Evolutionary conservation across 1,140 invertebrate species (phyloP).

Genomic region (Medauroidea extradentata): DNA sequence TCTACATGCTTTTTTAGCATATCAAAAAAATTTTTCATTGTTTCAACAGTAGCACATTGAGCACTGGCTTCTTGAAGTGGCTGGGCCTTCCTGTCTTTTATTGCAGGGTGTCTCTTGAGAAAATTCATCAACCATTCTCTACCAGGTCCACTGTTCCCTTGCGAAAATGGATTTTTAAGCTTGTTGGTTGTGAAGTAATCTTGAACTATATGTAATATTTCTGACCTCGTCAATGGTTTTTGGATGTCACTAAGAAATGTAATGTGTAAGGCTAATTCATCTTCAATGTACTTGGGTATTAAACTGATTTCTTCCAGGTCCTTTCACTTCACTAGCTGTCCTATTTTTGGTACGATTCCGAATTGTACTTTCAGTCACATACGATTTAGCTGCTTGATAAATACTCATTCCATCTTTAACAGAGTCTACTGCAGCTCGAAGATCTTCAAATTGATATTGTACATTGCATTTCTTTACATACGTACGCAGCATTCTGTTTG

Average conservation of each 20-base stretch:
- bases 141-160: conserved; percentile 1
- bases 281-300: too few species aligned
- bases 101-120: not conserved
- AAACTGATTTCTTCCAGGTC: not conserved
- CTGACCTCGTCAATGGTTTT: not conserved
- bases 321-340: too few species aligned
- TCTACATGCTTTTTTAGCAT: not conserved
- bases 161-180: conserved; percentile 3
- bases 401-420: too few species aligned
- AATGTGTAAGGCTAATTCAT: too few species aligned
- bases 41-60: conserved; percentile 2
- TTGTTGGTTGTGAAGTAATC: not conserved
- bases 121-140: conserved; percentile 9
- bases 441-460: too few species aligned
- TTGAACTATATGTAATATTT: conserved; percentile 9
- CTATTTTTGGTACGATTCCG: too few species aligned
- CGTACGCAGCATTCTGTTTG: too few species aligned
- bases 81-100: conserved; percentile 2
- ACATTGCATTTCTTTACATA: too few species aligned
- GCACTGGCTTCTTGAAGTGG: conserved; percentile 3
- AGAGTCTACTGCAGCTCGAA: too few species aligned
- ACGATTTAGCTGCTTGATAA: too few species aligned
- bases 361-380: too few species aligned
- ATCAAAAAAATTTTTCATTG: not conserved
- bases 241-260: too few species aligned